Evolutionary conservation across 1,140 invertebrate species (phyloP), one percentile per base, ranked within the genome.

Genomic region (Tetragonula clypearis): DNA sequence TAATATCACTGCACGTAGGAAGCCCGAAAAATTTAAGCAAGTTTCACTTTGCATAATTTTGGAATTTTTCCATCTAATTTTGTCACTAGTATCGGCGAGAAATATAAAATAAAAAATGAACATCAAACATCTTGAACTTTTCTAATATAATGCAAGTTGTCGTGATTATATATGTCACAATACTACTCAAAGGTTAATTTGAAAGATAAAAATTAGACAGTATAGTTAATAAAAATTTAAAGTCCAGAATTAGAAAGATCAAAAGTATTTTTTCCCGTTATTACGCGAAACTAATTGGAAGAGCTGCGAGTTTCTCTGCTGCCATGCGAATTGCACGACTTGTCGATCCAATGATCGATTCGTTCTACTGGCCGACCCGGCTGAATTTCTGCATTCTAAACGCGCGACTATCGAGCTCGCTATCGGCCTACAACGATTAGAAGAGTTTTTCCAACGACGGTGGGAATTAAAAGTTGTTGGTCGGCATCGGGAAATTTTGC

Each of bases 341-440:
- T 3, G n/a, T 53, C 68, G 30, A 21, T 26, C 1, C 17, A 55
- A 66, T 76, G 72, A 76, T 76, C 12, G 72, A 82, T 82, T 60
- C 71, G 58, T 49, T 75, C 26, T 30, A 53, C 35, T 26, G 14
- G 5, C 17, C 4, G 23, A 6, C 55, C 17, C 55, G 35, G 30
- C 26, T 76, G 53, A 76, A 82, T 82, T 76, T 76, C 49, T 12
- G 26, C 79, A 19, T 66, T n/a, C 11, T 35, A n/a, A 68, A 35
- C 66, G 14, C 35, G n/a, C 56, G 35, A 26, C 71, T 30, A 56
- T 82, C 80, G 60, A 56, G 66, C 62, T 62, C 9, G 21, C 49
- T 30, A 30, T 15, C 5, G 11, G 49, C 49, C 72, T 66, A 26
- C 17, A 55, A 60, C 30, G 71, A 65, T 66, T n/a, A 53, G 49